Base-by-base conservation (phyloP, 2,113 vertebrate genomes). In the Brachypteracias leptosomus region DNA sequence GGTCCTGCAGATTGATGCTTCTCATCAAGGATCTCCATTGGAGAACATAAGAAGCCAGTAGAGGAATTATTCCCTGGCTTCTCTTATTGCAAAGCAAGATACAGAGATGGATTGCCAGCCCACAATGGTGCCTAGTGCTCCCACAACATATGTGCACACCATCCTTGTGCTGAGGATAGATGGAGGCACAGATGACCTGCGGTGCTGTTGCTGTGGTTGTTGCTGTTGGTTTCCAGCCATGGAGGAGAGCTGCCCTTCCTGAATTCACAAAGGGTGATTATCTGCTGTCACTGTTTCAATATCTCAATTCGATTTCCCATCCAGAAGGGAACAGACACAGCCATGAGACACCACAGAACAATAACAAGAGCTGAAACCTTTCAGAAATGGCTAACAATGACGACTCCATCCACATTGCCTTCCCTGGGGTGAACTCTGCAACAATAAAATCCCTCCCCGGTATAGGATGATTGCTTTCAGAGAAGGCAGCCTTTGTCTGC, bases 221-320 rank as follows among this genome's bases (percentile, higher is more conserved):
- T 96, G 85, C 75, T 94, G 71, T 57, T 93, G 93, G 88, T 97
- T 82, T 81, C 85, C 67, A 91, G 42, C 62, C 68, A 86, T 52
- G 7, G 83, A 95, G 70, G 90, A 94, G 58, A 92, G 59, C 74
- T 91, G 85, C 78, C 88, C 85, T 93, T 95, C 88, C 7, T 58
- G 90, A 95, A 92, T 92, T 67, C 94, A 94, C 74, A 91, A 44
- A 42, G 71, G 91, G 79, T 85, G 93, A 96, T 97, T 96, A 97
- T 96, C 96, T 93, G 47, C 96, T 92, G 90, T 97, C 96, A 96
- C 92, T 76, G 67, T 83, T 97, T 97, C 95, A 93, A 62, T 96
- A 97, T 97, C 97, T 98, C 96, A 97, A 97, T 97, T 92, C 62
- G 6, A 26, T 73, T 75, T 85, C 94, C 95, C 72, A 66, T 96